phyloP scores from a whole-genome alignment of 2,888 invertebrate genomes.

The Pocota personata region DNA sequence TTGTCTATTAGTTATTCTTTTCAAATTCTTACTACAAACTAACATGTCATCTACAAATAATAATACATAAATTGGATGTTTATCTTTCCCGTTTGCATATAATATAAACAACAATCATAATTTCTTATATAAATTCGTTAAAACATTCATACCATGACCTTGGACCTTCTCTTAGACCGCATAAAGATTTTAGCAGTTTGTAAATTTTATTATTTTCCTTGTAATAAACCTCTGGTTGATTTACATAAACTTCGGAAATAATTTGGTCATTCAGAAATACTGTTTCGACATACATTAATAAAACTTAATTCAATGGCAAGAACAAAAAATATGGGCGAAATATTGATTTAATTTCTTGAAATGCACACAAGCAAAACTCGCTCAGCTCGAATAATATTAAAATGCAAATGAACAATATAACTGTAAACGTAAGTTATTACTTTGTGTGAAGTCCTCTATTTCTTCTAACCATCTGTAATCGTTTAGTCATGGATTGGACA shows the following conservation, averaged over 20 bases:
- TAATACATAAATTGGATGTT: conserved; percentile 24
- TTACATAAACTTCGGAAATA: conserved; percentile 73
- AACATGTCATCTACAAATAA: conserved; percentile 60
- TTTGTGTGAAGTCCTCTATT: no score
- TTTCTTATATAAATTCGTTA: conserved; percentile 50
- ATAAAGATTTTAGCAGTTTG: conserved; percentile 76
- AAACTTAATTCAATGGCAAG: conserved; percentile 75
- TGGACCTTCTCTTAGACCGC: conserved; percentile 74
- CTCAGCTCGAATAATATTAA: no score
- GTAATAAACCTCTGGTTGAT: conserved; percentile 77
- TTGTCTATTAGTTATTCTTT: neutral
- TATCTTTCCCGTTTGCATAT: conserved; percentile 22
- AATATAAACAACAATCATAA: conserved; percentile 63
- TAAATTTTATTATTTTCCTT: conserved; percentile 76
- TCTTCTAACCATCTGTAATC: no score
- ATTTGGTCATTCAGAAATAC: conserved; percentile 43
- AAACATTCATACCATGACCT: conserved; percentile 60
- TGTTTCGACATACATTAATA: conserved; percentile 59
- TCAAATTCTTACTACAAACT: conserved; percentile 47
- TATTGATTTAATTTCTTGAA: no score
- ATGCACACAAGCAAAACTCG: no score
- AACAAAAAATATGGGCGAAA: no score
- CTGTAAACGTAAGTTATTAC: no score
- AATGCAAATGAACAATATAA: no score
- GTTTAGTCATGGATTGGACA: no score